These are phyloP conservation scores for Empis livida DNA, from an alignment of 2,888 invertebrate species.

Conservation along the genomic window DNA sequence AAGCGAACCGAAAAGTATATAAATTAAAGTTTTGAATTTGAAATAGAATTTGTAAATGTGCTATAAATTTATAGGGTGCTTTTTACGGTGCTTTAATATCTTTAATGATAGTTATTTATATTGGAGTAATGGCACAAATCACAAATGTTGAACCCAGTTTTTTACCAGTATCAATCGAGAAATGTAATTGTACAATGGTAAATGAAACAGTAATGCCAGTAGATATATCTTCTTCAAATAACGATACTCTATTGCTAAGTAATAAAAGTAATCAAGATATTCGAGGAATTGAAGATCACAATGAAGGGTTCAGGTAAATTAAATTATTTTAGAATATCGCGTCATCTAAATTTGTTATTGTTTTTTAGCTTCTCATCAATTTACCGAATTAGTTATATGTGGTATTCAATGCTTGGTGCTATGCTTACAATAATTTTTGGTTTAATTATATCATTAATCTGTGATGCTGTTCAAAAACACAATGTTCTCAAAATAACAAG, in stretches of 20 bases:
- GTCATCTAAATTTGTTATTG: neutral
- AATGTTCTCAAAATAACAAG: slow-evolving; percentile 25
- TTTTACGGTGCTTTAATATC: slow-evolving; percentile 32
- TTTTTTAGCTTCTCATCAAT: slow-evolving; percentile 36
- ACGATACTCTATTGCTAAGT: too few species aligned
- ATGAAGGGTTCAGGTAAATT: slow-evolving; percentile 10
- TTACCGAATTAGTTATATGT: slow-evolving; percentile 74
- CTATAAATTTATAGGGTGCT: slow-evolving; percentile 20
- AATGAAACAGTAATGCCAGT: neutral
- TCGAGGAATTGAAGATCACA: neutral
- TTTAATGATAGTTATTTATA: slow-evolving; percentile 28
- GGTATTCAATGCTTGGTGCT: slow-evolving; percentile 79
- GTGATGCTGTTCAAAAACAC: slow-evolving; percentile 31
- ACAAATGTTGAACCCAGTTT: slow-evolving; percentile 19
- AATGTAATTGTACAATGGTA: slow-evolving; percentile 26
- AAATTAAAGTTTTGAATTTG: too few species aligned
- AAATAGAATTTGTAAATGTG: neutral
- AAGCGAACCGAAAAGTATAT: slow-evolving; percentile 64
- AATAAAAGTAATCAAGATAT: too few species aligned
- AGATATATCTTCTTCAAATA: too few species aligned
- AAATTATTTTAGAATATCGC: neutral
- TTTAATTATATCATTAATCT: slow-evolving; percentile 53
- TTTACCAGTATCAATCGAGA: slow-evolving; percentile 22
- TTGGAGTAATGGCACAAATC: slow-evolving; percentile 33
- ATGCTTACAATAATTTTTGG: slow-evolving; percentile 60